A percentile compares a stretch with the other conserved stretches of the same genome.
phyloP scores from a whole-genome alignment of 2,113 vertebrate species.

The Glaucomys volans region DNA sequence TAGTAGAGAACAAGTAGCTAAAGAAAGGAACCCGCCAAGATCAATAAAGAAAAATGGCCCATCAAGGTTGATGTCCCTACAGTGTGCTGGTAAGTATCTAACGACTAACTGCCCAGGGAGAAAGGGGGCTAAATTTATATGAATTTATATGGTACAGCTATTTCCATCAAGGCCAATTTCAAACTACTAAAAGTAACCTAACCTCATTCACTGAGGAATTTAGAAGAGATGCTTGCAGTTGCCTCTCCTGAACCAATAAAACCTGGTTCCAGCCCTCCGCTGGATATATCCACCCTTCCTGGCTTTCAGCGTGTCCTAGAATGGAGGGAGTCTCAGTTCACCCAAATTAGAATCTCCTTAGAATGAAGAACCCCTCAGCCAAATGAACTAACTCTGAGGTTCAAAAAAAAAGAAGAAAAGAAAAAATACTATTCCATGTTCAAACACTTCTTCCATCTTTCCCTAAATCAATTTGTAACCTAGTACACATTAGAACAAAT shows the following conservation, averaged over 20 bases:
- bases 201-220: not conserved
- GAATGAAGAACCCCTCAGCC: not conserved
- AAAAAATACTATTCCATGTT: not conserved
- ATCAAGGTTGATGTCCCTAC: not conserved
- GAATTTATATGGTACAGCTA: not conserved
- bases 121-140: not conserved
- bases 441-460: not conserved
- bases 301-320: not conserved
- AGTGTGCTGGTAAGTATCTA: not conserved
- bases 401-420: not conserved
- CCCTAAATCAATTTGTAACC: constrained; percentile 1
- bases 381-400: not conserved
- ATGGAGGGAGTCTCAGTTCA: not conserved
- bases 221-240: not conserved
- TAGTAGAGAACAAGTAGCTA: not conserved
- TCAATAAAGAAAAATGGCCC: not conserved
- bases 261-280: not conserved
- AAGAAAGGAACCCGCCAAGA: not conserved
- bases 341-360: not conserved
- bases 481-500: not conserved
- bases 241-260: not conserved
- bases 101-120: not conserved
- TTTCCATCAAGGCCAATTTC: not conserved
- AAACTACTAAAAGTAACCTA: not conserved
- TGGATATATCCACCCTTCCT: not conserved